phyloP scores from a whole-genome alignment of 2,888 invertebrate genomes.

The Agriopis marginaria region DNA sequence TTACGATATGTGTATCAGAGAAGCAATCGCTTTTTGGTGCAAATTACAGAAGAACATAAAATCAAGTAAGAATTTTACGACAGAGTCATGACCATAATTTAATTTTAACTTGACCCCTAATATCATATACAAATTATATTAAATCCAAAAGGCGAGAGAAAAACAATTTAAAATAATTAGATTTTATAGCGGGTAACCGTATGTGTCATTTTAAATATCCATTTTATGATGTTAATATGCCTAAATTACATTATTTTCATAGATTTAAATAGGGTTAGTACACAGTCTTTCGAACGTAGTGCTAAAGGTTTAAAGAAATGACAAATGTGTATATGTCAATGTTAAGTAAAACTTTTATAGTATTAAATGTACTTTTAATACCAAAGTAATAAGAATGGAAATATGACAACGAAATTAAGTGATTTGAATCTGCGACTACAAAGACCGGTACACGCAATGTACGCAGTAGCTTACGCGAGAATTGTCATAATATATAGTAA shows the following conservation, averaged over 20 bases:
- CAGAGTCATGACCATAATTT: slow-evolving; percentile 49
- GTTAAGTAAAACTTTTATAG: neutral
- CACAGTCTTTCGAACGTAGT: slow-evolving; percentile 25
- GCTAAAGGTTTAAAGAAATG: slow-evolving; percentile 19
- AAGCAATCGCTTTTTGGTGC: slow-evolving; percentile 54
- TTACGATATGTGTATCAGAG: slow-evolving; percentile 56
- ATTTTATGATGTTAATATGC: slow-evolving; percentile 40
- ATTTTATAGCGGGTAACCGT: slow-evolving; percentile 40
- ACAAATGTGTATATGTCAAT: slow-evolving; percentile 13
- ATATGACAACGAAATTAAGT: neutral
- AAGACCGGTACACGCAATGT: neutral
- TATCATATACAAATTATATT: slow-evolving; percentile 35
- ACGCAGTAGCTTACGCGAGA: neutral
- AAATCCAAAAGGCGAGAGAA: slow-evolving; percentile 38
- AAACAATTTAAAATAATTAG: slow-evolving; percentile 48
- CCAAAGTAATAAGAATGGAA: neutral
- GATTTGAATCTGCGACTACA: too few species aligned
- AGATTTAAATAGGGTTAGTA: slow-evolving; percentile 26
- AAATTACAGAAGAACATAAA: slow-evolving; percentile 47
- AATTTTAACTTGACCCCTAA: slow-evolving; percentile 40
- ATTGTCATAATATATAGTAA: neutral
- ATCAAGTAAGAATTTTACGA: slow-evolving; percentile 46
- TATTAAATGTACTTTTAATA: neutral
- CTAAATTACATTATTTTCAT: slow-evolving; percentile 35
- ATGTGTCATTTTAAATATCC: slow-evolving; percentile 44